These are phyloP conservation scores for Drosophila dunni DNA, from an alignment of 1,140 invertebrate species.

Conservation along the genomic window DNA sequence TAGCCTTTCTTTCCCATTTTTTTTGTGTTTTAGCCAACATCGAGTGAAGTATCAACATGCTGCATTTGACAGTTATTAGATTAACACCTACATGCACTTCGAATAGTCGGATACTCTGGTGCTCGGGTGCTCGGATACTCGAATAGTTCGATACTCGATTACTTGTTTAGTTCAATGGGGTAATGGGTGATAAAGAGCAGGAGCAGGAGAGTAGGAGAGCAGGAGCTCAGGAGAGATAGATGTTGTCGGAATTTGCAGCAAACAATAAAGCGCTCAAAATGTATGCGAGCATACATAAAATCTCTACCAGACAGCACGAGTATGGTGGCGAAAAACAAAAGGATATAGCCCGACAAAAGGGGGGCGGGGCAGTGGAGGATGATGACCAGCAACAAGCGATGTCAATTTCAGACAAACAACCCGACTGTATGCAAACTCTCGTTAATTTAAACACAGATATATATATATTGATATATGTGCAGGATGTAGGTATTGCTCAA, in stretches of 20 bases:
- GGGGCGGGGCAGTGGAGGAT: background rate
- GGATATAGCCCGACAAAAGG: slow-evolving; percentile 27
- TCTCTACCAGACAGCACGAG: slow-evolving; percentile 61
- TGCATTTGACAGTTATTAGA: slow-evolving; percentile 82
- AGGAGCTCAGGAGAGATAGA: background rate
- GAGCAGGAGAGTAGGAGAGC: background rate
- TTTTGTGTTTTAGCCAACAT: background rate
- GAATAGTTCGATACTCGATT: slow-evolving; percentile 61
- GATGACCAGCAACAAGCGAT: slow-evolving; percentile 58
- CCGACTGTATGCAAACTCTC: slow-evolving; percentile 44
- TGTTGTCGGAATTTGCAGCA: slow-evolving; percentile 70
- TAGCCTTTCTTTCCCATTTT: slow-evolving; percentile 7
- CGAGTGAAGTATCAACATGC: slow-evolving; percentile 57
- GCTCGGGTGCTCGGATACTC: background rate
- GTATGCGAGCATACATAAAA: slow-evolving; percentile 73
- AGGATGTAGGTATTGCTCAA: slow-evolving; percentile 59
- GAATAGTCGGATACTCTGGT: slow-evolving; percentile 10
- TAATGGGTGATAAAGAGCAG: slow-evolving; percentile 14
- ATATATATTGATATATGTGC: slow-evolving; percentile 64
- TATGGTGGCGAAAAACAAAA: slow-evolving; percentile 59
- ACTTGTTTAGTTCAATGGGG: slow-evolving; percentile 51
- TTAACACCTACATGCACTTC: slow-evolving; percentile 68
- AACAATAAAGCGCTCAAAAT: slow-evolving; percentile 81
- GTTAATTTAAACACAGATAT: slow-evolving; percentile 24
- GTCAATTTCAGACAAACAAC: slow-evolving; percentile 81